Evolutionary conservation across 2,888 invertebrate species (phyloP).

Genomic region (Drosophila neotestacea): DNA sequence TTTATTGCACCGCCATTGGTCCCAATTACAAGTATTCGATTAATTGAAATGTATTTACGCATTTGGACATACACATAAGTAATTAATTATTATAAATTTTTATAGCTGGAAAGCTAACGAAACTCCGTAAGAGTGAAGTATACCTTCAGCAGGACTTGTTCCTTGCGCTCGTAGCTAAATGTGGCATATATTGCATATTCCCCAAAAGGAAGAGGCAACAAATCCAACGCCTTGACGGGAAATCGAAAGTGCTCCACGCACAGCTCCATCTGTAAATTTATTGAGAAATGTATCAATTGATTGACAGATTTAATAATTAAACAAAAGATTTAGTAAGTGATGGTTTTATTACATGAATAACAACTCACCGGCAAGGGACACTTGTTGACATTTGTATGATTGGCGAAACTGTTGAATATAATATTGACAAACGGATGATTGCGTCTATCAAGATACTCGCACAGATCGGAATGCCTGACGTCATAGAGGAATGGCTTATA

Average conservation of each 20-base stretch:
- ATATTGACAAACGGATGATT: constrained; percentile 77
- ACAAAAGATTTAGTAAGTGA: background rate
- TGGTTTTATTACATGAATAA: background rate
- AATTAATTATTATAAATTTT: constrained; percentile 8
- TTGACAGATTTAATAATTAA: background rate
- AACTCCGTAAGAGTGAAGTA: constrained; percentile 65
- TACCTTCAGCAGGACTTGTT: constrained; percentile 53
- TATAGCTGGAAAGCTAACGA: constrained; percentile 17
- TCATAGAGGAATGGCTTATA: constrained; percentile 76
- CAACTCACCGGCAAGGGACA: constrained; percentile 63
- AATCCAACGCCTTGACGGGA: constrained; percentile 57
- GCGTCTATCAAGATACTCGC: constrained; percentile 73
- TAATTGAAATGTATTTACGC: constrained; percentile 33
- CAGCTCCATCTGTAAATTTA: constrained; percentile 46
- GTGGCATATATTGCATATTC: constrained; percentile 71
- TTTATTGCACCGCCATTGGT: constrained; percentile 64
- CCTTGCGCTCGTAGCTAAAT: constrained; percentile 45
- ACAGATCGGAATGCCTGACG: constrained; percentile 56
- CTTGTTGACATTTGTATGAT: constrained; percentile 53
- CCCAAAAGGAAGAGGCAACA: constrained; percentile 66
- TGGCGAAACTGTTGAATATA: constrained; percentile 62
- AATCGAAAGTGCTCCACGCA: constrained; percentile 62
- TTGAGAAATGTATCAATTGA: background rate
- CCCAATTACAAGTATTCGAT: constrained; percentile 45
- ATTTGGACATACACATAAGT: constrained; percentile 14